These are phyloP conservation scores for Smittia aterrima DNA, from an alignment of 2,888 invertebrate genomes.

Conservation along the genomic window DNA sequence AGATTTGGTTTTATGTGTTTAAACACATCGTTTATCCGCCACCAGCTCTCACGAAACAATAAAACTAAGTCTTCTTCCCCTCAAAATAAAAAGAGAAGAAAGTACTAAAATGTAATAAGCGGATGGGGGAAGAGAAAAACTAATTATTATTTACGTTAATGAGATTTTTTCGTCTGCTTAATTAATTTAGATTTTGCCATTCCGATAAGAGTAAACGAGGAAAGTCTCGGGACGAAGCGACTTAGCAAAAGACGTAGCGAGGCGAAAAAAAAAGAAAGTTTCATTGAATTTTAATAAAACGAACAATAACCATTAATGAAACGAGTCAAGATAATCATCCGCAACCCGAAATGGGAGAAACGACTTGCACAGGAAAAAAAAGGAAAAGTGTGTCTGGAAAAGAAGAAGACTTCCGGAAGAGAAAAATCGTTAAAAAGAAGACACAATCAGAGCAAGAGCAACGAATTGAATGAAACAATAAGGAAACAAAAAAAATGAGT, in stretches of 20 bases:
- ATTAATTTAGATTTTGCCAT: slow-evolving; percentile 41
- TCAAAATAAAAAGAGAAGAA: no score
- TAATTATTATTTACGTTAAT: slow-evolving; percentile 42
- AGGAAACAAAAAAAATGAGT: slow-evolving; percentile 33
- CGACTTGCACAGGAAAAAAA: neutral
- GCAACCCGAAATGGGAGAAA: neutral
- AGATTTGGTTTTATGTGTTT: no score
- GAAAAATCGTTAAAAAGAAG: slow-evolving; percentile 18
- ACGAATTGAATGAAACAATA: slow-evolving; percentile 12
- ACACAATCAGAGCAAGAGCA: neutral
- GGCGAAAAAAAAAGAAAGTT: slow-evolving; percentile 19
- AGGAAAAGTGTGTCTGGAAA: neutral
- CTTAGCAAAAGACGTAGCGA: neutral
- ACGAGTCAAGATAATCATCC: slow-evolving; percentile 38
- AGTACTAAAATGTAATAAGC: neutral
- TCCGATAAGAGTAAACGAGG: slow-evolving; percentile 22
- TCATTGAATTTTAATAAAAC: slow-evolving; percentile 40
- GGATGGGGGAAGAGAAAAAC: neutral
- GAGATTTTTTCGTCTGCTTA: slow-evolving; percentile 41
- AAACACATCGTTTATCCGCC: no score
- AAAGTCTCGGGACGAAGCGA: neutral
- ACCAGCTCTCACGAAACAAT: no score
- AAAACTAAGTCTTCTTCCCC: no score
- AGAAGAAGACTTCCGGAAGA: slow-evolving; percentile 15
- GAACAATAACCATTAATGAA: slow-evolving; percentile 41